Evolutionary conservation across 2,113 vertebrate genomes (phyloP).

Genomic region (Corapipo altera): DNA sequence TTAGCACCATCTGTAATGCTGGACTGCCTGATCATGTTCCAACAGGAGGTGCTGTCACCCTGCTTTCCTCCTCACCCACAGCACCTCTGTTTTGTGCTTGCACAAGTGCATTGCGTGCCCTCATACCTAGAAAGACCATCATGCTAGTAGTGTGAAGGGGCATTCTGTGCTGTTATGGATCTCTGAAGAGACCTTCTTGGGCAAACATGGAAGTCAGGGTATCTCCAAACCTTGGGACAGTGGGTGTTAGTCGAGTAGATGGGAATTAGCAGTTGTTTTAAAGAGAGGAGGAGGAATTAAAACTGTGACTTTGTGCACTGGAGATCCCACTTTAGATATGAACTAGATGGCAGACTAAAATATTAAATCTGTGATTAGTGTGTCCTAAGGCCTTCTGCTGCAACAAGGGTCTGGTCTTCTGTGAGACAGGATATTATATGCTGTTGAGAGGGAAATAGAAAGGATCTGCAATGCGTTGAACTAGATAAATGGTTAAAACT

Average conservation of each 20-base stretch:
- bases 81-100: neutral
- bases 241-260: neutral
- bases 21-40: neutral
- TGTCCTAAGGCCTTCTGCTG: neutral
- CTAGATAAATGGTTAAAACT: neutral
- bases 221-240: neutral
- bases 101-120: neutral
- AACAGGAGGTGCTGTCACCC: neutral
- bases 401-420: neutral
- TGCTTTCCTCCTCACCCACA: neutral
- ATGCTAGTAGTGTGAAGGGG: rapidly evolving
- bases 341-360: neutral
- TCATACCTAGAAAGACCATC: neutral
- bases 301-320: neutral
- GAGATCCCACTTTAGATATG: neutral
- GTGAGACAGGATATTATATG: neutral
- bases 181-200: neutral
- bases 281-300: neutral
- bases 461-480: rapidly evolving
- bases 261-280: neutral
- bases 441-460: neutral
- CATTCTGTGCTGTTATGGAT: neutral
- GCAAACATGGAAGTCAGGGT: neutral
- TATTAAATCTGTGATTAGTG: neutral
- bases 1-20: neutral